Base-by-base conservation (phyloP, 2,888 invertebrate species). In the Leptodirus hochenwartii region DNA sequence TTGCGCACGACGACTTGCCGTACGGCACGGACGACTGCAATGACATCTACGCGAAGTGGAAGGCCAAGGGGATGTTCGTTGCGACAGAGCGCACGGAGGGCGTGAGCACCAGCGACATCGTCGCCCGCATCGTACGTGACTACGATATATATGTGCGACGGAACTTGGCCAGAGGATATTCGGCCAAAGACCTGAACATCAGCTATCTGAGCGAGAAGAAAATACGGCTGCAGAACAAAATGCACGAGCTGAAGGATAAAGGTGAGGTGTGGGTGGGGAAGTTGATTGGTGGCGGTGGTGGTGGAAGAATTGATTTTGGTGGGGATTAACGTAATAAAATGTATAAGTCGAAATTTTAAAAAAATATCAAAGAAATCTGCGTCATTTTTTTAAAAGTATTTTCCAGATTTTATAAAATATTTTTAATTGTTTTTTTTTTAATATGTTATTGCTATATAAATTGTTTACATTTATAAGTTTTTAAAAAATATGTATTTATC, bases 91-190 rank as follows among this genome's bases (percentile, higher is more conserved):
- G 96, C 44, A 96, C 96, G 2, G 85, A 91, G 62, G 56, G 55
- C 11, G 93, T 98, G 11, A 96, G 96, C 3, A 98, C 98, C 6
- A 95, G 95, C 6, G 98, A 98, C 50, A 87, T 98, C 39, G 96
- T 98, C 20, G 90, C 90, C 29, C 69, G 98, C 44, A 98, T 98
- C 53, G 95, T 99, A 16, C 76, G 87, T 47, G 96, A 98, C 61
- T 99, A 98, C 58, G 98, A 99, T 57, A 76, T 95, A 41, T 98
- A 98, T 59, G 93, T 98, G 32, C 68, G 98, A 40, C 69, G 98
- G 41, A 98, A 98, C 59, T 68, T 98, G 41, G 88, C 90, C 14
- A 69, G 98, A 31, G 98, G 98, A 1, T 98, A 98, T 59, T 87
- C 90, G 28, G 91, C 95, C 38, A 95, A 96, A 61, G 96, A 98